These are phyloP conservation scores for Cairina moschata DNA, from an alignment of 2,113 vertebrate species.

Conservation along the genomic window DNA sequence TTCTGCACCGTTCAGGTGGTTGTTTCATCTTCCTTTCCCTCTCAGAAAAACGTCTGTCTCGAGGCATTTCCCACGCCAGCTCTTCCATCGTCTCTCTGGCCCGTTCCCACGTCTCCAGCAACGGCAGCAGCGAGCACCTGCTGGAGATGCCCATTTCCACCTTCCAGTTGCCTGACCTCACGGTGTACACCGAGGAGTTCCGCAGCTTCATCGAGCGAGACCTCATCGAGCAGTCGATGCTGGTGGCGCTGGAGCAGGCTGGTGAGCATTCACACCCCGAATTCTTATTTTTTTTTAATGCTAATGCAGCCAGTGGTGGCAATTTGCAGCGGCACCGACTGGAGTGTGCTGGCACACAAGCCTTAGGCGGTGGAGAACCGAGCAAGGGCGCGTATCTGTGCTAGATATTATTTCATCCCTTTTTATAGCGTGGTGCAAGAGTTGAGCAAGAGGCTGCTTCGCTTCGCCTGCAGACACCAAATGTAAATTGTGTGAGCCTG, in stretches of 20 bases:
- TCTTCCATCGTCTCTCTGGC: conserved; percentile 95
- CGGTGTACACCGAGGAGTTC: conserved; percentile 92
- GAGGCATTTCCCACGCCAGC: conserved; percentile 95
- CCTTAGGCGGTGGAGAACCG: not conserved
- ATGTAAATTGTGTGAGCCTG: not conserved
- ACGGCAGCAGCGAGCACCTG: conserved; percentile 85
- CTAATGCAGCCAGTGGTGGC: accelerated
- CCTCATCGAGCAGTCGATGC: conserved; percentile 97
- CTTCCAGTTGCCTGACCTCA: conserved; percentile 97
- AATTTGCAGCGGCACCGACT: accelerated
- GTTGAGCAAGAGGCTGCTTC: not conserved
- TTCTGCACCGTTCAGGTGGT: accelerated
- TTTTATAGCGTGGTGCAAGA: not conserved
- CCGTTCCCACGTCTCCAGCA: conserved; percentile 91
- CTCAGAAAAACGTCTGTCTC: conserved; percentile 90
- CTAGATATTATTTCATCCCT: not conserved
- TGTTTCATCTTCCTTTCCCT: not conserved
- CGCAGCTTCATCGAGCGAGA: conserved; percentile 95
- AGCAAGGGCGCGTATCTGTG: accelerated
- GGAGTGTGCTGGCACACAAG: not conserved
- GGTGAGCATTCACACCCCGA: conserved; percentile 74
- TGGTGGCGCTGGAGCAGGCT: conserved; percentile 95
- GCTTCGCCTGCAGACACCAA: not conserved
- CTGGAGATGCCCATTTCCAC: conserved; percentile 96
- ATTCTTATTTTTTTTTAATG: accelerated